Percentiles rank a stretch among this genome's conserved stretches.
These are phyloP conservation scores for Chrysolina oricalcia DNA, from an alignment of 2,888 invertebrate species.

Conservation along the genomic window DNA sequence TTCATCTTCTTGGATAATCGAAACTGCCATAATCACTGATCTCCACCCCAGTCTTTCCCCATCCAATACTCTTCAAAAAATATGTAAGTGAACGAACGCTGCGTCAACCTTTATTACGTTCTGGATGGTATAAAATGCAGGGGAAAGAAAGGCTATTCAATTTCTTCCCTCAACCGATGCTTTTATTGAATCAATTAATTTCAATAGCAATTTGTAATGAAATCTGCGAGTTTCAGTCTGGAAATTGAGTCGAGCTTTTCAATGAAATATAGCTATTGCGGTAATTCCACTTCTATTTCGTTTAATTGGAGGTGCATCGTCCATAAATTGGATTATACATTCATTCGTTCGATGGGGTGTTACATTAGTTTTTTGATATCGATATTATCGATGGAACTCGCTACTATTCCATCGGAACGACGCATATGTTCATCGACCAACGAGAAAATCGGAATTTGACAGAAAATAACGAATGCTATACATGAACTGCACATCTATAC, in stretches of 20 bases:
- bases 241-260: constrained; percentile 7
- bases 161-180: constrained; percentile 14
- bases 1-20: neutral
- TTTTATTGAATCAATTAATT: constrained; percentile 26
- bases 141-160: constrained; percentile 6
- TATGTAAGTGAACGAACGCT: neutral
- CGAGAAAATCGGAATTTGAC: too few species aligned
- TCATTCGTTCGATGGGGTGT: neutral
- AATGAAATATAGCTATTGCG: constrained; percentile 16
- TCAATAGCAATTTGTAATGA: constrained; percentile 24
- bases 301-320: constrained; percentile 1
- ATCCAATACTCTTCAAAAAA: neutral
- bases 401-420: too few species aligned
- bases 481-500: too few species aligned
- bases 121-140: constrained; percentile 1
- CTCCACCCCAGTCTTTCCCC: neutral
- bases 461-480: too few species aligned
- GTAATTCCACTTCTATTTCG: constrained; percentile 3
- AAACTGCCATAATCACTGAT: neutral
- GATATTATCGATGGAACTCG: neutral
- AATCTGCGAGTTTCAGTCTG: constrained; percentile 16
- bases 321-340: neutral
- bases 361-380: neutral
- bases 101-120: constrained; percentile 8
- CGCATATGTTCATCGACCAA: too few species aligned